A percentile compares a stretch with the other conserved stretches of the same genome.
These are phyloP conservation scores for Notolepis coatsorum DNA, from an alignment of 2,797 vertebrate genomes.

Conservation along the genomic window DNA sequence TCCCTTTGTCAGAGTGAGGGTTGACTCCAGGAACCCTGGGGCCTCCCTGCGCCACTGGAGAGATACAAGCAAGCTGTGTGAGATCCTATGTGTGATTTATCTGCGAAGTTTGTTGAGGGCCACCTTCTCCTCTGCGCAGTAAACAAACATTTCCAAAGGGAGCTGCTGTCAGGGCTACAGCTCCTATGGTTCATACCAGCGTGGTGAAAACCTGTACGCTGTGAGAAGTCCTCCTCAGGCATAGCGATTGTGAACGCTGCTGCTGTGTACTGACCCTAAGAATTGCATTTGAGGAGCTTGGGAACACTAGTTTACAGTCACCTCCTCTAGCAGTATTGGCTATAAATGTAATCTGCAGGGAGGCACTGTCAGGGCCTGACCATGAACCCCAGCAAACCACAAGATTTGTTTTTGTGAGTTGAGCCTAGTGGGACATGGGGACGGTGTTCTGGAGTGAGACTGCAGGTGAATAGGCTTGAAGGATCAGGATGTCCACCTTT, in stretches of 20 bases:
- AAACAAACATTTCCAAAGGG: too few species aligned
- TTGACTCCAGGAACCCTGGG: too few species aligned
- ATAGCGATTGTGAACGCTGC: constrained; percentile 10
- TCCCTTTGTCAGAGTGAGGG: too few species aligned
- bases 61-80: too few species aligned
- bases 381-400: constrained; percentile 11
- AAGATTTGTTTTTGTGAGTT: constrained; percentile 13
- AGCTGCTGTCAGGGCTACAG: constrained; percentile 33
- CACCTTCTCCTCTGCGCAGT: too few species aligned
- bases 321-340: constrained; percentile 3
- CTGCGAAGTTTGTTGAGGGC: too few species aligned
- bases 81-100: too few species aligned
- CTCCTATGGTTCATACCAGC: constrained; percentile 13
- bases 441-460: background rate
- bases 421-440: background rate
- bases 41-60: too few species aligned
- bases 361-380: background rate
- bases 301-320: constrained; percentile 24
- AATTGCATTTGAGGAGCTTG: constrained; percentile 1
- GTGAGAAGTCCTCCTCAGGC: constrained; percentile 16
- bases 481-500: background rate
- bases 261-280: constrained; percentile 1
- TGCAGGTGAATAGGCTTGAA: background rate
- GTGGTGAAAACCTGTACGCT: constrained; percentile 6
- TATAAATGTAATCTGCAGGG: constrained; percentile 3